These are phyloP conservation scores for Gymnobelideus leadbeateri DNA, from an alignment of 2,113 vertebrate species.

Conservation along the genomic window DNA sequence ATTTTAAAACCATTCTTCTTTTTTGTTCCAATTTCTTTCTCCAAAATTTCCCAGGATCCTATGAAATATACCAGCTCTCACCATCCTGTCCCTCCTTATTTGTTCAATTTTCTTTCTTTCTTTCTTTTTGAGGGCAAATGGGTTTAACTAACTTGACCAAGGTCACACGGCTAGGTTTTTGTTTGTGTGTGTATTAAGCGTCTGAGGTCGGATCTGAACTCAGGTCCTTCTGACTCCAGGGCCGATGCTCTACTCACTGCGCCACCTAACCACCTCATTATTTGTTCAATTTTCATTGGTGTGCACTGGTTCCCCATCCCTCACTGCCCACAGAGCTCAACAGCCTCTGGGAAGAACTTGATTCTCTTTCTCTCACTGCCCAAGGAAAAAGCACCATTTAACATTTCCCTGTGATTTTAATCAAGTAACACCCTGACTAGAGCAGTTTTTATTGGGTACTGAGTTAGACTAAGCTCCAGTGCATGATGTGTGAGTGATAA, in stretches of 20 bases:
- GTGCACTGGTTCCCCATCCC: not conserved
- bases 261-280: too few relatives aligned
- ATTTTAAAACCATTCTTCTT: not conserved
- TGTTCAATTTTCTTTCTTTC: not conserved
- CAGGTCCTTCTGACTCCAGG: too few relatives aligned
- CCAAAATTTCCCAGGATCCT: not conserved
- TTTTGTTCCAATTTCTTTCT: not conserved
- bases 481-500: fast-evolving
- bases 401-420: not conserved
- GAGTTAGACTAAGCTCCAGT: not conserved
- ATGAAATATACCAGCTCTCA: not conserved
- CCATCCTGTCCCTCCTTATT: not conserved
- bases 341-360: not conserved
- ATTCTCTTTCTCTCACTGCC: not conserved
- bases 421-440: not conserved
- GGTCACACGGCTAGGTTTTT: too few relatives aligned
- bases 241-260: too few relatives aligned
- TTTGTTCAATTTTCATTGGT: not conserved
- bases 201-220: too few relatives aligned
- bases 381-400: not conserved
- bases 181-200: too few relatives aligned
- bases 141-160: too few relatives aligned
- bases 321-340: not conserved
- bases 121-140: too few relatives aligned
- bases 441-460: not conserved